Base-by-base conservation (phyloP, 2,888 invertebrate species). In the Campopleginae sp. region DNA sequence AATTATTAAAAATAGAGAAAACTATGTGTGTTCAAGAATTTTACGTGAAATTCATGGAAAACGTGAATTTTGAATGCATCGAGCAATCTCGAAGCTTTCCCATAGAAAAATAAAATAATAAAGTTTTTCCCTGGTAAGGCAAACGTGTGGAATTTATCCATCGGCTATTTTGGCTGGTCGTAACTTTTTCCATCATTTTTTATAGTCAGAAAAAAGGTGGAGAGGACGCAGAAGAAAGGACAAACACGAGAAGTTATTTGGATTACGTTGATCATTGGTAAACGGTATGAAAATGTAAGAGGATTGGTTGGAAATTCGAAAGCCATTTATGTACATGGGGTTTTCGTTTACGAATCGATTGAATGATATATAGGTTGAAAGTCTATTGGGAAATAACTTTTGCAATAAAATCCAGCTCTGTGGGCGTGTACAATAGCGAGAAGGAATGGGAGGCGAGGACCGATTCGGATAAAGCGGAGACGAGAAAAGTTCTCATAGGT, bases 331-430 rank as follows among this genome's bases (percentile, higher is more conserved):
- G 23, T 23, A 42, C 61, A 70, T 48, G 70, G 70, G 61, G n/a
- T 65, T 80, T 63, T 33, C 38, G 27, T 72, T 70, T 68, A 23
- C 42, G 33, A n/a, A 65, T n/a, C 46, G 19, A 48, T n/a, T 51
- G 23, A 38, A 42, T 33, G 51, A 44, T n/a, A 66, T 51, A 63
- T 33, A 48, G 48, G 19, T 17, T 14, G 23, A 72, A 54, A 17
- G 63, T 54, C 71, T 72, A 65, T 77, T 23, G 74, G 51, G 68
- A 84, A 81, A 66, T 77, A 80, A 71, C 51, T 71, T 84, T 84
- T 23, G 42, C 23, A 63, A 63, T 65, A 72, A 77, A 80, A 77
- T 84, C 58, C 58, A 77, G 27, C 54, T 84, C 31, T 33, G 38
- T 63, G 63, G 38, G 65, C 0, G 12, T 63, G 17, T 33, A 58